Conservation (phyloP, 1,140 invertebrate genomes). For the Leptinotarsa undecemlineata region DNA sequence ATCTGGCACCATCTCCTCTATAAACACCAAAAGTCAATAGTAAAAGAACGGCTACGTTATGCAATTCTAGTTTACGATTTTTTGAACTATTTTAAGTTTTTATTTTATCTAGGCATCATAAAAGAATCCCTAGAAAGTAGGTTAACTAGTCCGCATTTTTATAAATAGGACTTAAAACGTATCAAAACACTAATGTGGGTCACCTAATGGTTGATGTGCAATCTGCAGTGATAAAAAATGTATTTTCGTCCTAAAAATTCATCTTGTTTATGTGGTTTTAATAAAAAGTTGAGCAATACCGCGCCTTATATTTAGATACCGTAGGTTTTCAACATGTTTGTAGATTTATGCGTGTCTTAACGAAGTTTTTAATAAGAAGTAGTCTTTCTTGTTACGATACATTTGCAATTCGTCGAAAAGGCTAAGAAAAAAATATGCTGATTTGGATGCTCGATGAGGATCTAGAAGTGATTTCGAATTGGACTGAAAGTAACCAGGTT, state of each 20-base stretch:
- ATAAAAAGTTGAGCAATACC: not conserved
- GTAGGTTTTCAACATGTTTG: not conserved
- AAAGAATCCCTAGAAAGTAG: conserved; percentile 23
- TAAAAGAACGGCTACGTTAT: conserved; percentile 18
- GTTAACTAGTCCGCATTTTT: conserved; percentile 25
- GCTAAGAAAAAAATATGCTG: too few relatives aligned
- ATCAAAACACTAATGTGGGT: conserved; percentile 27
- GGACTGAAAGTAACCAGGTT: too few relatives aligned
- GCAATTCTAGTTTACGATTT: conserved; percentile 23
- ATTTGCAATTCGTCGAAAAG: too few relatives aligned
- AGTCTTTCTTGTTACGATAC: too few relatives aligned
- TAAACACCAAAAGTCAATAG: conserved; percentile 19
- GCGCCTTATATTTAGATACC: not conserved
- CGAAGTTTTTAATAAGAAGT: too few relatives aligned
- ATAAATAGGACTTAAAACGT: conserved; percentile 24
- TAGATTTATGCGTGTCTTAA: too few relatives aligned
- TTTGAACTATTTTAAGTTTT: conserved; percentile 27
- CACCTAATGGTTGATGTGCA: conserved; percentile 19
- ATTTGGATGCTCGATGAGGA: too few relatives aligned
- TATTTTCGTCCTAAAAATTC: conserved; percentile 10
- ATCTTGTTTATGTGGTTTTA: not conserved
- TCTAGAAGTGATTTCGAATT: too few relatives aligned
- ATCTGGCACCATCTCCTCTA: conserved; percentile 10
- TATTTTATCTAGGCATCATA: conserved; percentile 27
- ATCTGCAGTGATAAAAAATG: conserved; percentile 29